Conservation (phyloP, 2,888 invertebrate genomes). For the Ferrisia virgata region DNA sequence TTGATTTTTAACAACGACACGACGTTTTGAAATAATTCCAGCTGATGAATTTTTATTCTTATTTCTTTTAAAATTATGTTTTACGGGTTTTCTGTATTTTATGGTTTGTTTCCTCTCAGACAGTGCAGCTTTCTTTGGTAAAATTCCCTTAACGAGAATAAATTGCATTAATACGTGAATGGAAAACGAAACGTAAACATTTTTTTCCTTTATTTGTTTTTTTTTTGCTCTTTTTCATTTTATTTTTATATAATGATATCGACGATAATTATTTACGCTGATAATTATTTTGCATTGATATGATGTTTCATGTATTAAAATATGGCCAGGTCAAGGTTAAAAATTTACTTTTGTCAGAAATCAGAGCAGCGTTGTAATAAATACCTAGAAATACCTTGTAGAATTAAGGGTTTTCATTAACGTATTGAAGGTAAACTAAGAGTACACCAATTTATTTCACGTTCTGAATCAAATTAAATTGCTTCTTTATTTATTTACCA, state of each 20-base stretch:
- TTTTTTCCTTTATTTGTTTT: not conserved
- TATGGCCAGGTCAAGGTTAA: not conserved
- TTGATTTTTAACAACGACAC: not conserved
- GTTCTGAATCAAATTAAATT: too few relatives aligned
- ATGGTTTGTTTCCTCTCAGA: not conserved
- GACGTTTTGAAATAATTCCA: not conserved
- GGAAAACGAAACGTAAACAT: slow-evolving; percentile 32
- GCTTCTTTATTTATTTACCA: too few relatives aligned
- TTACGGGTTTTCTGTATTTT: not conserved
- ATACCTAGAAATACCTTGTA: too few relatives aligned
- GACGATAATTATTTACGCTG: not conserved
- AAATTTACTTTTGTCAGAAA: too few relatives aligned
- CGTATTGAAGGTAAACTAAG: too few relatives aligned
- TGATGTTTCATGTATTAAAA: not conserved
- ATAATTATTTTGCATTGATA: too few relatives aligned
- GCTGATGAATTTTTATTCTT: not conserved
- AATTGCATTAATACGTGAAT: slow-evolving; percentile 39
- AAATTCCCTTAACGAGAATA: slow-evolving; percentile 36
- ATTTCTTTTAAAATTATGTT: not conserved
- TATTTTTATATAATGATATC: slow-evolving; percentile 25
- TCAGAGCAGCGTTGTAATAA: too few relatives aligned
- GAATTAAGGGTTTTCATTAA: too few relatives aligned
- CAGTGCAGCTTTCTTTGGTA: slow-evolving; percentile 21
- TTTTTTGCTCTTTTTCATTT: not conserved
- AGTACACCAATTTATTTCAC: too few relatives aligned